Conservation (phyloP, 2,113 vertebrate species). For the Orthonyx spaldingii region DNA sequence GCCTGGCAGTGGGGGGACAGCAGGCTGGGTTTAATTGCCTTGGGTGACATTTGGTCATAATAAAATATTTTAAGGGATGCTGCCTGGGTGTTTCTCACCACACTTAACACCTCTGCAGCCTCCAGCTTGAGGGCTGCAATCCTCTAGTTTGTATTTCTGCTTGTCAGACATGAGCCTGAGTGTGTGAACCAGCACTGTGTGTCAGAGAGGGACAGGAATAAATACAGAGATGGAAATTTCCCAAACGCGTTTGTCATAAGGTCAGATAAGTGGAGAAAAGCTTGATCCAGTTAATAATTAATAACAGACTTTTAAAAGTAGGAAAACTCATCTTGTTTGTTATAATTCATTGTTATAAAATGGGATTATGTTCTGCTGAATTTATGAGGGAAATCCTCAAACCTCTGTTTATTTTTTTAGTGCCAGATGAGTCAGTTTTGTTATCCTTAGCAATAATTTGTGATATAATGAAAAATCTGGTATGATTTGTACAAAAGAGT, state of each 20-base stretch:
- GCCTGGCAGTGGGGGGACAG: not conserved
- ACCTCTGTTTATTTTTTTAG: not conserved
- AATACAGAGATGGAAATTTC: not conserved
- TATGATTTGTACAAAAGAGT: not conserved
- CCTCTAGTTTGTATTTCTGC: not conserved
- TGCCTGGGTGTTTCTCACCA: not conserved
- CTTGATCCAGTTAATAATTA: slow-evolving; percentile 11
- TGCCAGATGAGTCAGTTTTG: not conserved
- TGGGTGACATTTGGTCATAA: not conserved
- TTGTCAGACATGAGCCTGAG: not conserved
- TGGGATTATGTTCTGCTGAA: not conserved
- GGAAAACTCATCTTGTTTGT: not conserved
- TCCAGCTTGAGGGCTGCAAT: not conserved
- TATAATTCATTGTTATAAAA: slow-evolving; percentile 3
- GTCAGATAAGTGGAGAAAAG: not conserved
- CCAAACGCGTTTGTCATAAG: not conserved
- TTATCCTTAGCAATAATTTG: not conserved
- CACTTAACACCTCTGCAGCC: not conserved
- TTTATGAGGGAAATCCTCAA: not conserved
- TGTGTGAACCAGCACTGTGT: not conserved
- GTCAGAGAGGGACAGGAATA: not conserved
- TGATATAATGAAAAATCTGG: not conserved
- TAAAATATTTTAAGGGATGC: not conserved
- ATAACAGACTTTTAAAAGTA: not conserved
- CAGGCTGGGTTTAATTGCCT: not conserved